A percentile compares a stretch with the other conserved stretches of the same genome.
phyloP scores from a whole-genome alignment of 2,113 vertebrate genomes.

The Sapayoa aenigma region DNA sequence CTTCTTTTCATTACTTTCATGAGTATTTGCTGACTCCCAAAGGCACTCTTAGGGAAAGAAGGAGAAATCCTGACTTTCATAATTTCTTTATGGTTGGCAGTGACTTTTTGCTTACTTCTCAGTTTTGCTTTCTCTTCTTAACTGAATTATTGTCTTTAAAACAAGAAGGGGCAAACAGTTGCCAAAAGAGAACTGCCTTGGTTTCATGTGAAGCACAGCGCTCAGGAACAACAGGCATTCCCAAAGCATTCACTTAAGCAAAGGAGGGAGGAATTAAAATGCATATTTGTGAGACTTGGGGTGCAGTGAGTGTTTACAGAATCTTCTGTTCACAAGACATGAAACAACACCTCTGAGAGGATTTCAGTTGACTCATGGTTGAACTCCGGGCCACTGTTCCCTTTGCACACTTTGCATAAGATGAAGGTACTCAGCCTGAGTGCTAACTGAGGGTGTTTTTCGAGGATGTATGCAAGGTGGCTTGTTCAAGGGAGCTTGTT shows the following conservation, averaged over 20 bases:
- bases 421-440: neutral
- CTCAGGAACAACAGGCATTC: neutral
- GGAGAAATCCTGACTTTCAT: neutral
- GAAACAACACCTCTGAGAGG: neutral
- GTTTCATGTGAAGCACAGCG: neutral
- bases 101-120: neutral
- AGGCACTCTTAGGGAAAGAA: neutral
- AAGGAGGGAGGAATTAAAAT: neutral
- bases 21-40: neutral
- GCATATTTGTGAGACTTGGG: neutral
- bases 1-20: neutral
- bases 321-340: neutral
- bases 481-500: neutral
- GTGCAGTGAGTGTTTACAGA: neutral
- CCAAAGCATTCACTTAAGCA: neutral
- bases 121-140: neutral
- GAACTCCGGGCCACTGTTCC: neutral
- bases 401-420: neutral
- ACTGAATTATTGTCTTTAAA: neutral
- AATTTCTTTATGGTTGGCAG: neutral
- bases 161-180: neutral
- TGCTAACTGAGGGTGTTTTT: neutral
- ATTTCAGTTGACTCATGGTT: neutral
- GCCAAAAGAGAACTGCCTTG: neutral
- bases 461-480: neutral